Percentiles rank a stretch among this genome's conserved stretches.
Evolutionary conservation across 2,797 vertebrate species (phyloP).

Genomic region (Momotus momota): DNA sequence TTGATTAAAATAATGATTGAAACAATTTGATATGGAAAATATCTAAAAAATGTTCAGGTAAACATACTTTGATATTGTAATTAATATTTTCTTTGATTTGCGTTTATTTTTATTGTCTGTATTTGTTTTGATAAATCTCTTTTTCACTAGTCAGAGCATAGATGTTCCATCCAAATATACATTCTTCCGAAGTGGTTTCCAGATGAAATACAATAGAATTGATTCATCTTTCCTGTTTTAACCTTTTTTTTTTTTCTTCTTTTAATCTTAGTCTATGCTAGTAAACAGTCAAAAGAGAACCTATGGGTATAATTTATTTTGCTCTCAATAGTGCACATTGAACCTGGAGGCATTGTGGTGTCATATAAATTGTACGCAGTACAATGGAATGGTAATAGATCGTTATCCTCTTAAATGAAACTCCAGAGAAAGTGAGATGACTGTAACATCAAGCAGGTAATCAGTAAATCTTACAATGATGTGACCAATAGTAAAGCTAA

Average conservation of each 20-base stretch:
- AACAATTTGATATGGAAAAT: not conserved
- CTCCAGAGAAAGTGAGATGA: not conserved
- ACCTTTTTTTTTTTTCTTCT: not conserved
- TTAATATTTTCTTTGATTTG: not conserved
- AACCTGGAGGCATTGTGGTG: not conserved
- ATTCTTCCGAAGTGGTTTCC: not conserved
- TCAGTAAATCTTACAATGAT: slow-evolving; percentile 19
- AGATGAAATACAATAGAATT: not conserved
- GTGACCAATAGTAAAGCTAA: not conserved
- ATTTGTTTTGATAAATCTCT: not conserved
- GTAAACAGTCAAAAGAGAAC: slow-evolving; percentile 23
- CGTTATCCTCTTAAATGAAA: not conserved
- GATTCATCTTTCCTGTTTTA: not conserved
- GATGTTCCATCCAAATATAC: not conserved
- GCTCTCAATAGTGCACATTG: not conserved
- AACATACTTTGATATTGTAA: not conserved
- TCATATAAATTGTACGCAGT: slow-evolving; percentile 11
- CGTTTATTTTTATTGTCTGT: not conserved
- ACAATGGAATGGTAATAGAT: not conserved
- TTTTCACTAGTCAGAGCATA: not conserved
- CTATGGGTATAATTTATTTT: slow-evolving; percentile 8
- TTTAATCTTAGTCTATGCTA: not conserved
- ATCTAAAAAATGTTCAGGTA: not conserved
- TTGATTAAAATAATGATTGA: not conserved
- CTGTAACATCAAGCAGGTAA: not conserved